phyloP scores from a whole-genome alignment of 2,888 invertebrate species.

The Trachelus stipa region DNA sequence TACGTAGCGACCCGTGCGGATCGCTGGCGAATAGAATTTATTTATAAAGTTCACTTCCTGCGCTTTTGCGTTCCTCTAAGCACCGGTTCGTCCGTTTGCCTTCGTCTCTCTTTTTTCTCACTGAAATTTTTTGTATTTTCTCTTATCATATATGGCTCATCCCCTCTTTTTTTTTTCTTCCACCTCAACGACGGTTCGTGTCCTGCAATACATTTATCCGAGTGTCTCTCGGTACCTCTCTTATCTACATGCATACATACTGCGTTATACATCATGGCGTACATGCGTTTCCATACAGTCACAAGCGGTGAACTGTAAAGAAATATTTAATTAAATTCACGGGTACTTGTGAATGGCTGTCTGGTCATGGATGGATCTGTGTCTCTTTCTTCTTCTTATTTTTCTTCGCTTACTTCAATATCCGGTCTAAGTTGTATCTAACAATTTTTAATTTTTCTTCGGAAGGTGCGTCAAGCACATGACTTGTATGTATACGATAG shows the following conservation, averaged over 20 bases:
- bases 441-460: too few relatives aligned
- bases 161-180: conserved; percentile 15
- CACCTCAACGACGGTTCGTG: conserved; percentile 13
- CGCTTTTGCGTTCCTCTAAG: conserved; percentile 19
- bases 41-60: conserved; percentile 54
- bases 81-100: conserved; percentile 9
- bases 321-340: conserved; percentile 53
- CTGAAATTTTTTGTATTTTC: background rate
- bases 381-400: too few relatives aligned
- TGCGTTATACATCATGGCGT: conserved; percentile 27
- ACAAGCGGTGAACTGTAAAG: too few relatives aligned
- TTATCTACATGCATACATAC: conserved; percentile 18
- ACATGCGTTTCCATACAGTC: too few relatives aligned
- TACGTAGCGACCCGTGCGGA: conserved; percentile 6
- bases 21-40: conserved; percentile 45
- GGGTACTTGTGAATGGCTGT: conserved; percentile 47
- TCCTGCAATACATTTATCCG: too few relatives aligned
- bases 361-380: too few relatives aligned
- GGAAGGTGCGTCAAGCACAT: too few relatives aligned
- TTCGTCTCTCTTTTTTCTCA: conserved; percentile 12
- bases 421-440: too few relatives aligned
- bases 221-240: conserved; percentile 21
- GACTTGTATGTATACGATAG: too few relatives aligned
- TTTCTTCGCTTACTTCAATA: too few relatives aligned
- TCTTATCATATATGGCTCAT: too few relatives aligned